These are phyloP conservation scores for Pimpla rufipes DNA, from an alignment of 2,888 invertebrate species.

Conservation along the genomic window DNA sequence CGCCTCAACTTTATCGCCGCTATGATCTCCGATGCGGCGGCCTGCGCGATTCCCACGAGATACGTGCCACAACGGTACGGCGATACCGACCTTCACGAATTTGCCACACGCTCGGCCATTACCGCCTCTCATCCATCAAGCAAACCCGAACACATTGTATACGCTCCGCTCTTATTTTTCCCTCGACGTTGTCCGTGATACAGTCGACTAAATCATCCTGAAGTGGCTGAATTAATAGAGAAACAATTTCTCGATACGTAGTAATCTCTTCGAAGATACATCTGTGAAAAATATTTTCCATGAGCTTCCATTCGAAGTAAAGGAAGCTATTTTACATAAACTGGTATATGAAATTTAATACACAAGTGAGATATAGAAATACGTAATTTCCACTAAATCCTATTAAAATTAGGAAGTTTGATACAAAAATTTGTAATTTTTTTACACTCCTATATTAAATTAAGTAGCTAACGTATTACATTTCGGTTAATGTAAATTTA, in stretches of 20 bases:
- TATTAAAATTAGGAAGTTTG: too few relatives aligned
- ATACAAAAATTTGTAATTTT: too few relatives aligned
- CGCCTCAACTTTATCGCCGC: neutral
- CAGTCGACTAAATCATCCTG: neutral
- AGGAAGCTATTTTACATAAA: too few relatives aligned
- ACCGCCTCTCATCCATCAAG: slow-evolving; percentile 77
- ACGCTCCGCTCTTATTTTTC: neutral
- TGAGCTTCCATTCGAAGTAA: too few relatives aligned
- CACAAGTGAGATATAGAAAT: too few relatives aligned
- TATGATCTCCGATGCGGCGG: slow-evolving; percentile 12
- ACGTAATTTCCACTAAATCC: too few relatives aligned
- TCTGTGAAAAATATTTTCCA: too few relatives aligned
- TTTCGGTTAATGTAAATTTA: too few relatives aligned
- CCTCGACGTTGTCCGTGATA: neutral
- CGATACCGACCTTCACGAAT: slow-evolving; percentile 9
- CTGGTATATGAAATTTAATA: too few relatives aligned
- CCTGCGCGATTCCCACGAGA: slow-evolving; percentile 52
- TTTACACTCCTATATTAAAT: too few relatives aligned
- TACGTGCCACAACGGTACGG: slow-evolving; percentile 67
- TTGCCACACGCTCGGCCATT: slow-evolving; percentile 66
- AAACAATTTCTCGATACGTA: neutral
- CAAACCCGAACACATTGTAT: slow-evolving; percentile 4
- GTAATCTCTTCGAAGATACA: neutral
- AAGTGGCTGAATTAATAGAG: neutral
- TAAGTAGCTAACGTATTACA: too few relatives aligned